These are phyloP conservation scores for Megalonaias nervosa DNA, from an alignment of 1,140 invertebrate species.

Conservation along the genomic window DNA sequence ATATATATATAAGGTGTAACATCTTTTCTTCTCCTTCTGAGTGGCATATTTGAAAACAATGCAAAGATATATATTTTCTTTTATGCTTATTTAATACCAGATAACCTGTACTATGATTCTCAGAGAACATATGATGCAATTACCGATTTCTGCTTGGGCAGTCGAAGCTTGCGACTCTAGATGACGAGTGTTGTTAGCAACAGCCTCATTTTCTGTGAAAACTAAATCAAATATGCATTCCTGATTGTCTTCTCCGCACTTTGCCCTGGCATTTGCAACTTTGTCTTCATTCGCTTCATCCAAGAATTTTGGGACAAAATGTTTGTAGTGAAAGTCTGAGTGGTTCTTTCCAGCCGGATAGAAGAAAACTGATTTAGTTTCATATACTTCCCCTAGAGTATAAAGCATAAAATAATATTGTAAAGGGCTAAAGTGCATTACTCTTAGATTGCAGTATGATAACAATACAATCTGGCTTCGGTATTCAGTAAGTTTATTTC, in stretches of 20 bases:
- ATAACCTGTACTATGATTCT: too few species aligned
- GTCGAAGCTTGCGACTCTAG: too few species aligned
- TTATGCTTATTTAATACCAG: too few species aligned
- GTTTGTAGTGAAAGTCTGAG: neutral
- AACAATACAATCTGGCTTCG: too few species aligned
- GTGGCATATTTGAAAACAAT: too few species aligned
- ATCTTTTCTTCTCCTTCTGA: too few species aligned
- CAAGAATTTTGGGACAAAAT: conserved; percentile 12
- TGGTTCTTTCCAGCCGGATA: neutral
- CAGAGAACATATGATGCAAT: too few species aligned
- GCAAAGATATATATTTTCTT: too few species aligned
- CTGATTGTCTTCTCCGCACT: neutral
- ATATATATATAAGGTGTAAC: too few species aligned
- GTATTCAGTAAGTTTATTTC: too few species aligned
- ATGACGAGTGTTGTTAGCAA: conserved; percentile 1
- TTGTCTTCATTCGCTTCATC: neutral
- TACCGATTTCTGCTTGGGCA: too few species aligned
- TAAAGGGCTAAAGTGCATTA: neutral
- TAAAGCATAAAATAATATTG: neutral
- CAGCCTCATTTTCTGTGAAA: conserved; percentile 1
- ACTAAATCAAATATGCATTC: conserved; percentile 17
- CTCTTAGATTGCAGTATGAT: too few species aligned
- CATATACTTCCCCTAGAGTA: conserved; percentile 5
- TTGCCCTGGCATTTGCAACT: neutral
- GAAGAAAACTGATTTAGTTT: neutral